Conservation (phyloP, 2,113 vertebrate species). For the Mixornis gularis region DNA sequence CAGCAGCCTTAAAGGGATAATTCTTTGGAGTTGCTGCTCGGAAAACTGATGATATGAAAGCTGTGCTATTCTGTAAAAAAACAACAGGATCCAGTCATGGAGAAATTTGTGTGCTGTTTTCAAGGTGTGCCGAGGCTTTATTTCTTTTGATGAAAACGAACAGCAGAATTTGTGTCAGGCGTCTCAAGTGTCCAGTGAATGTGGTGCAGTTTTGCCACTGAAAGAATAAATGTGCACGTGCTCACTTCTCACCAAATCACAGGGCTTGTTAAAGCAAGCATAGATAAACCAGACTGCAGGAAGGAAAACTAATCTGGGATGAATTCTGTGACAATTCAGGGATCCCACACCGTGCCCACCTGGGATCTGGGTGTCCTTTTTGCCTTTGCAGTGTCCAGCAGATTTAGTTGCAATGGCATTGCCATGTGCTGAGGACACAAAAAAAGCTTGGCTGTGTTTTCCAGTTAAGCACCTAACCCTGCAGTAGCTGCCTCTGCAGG, state of each 20-base stretch:
- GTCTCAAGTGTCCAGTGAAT: background rate
- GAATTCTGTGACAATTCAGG: background rate
- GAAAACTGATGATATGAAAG: background rate
- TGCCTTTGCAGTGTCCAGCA: background rate
- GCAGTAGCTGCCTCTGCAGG: background rate
- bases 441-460: background rate
- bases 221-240: background rate
- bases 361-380: background rate
- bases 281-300: rapidly evolving
- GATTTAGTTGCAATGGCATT: background rate
- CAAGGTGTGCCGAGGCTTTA: background rate
- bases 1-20: background rate
- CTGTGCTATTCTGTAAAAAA: background rate
- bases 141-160: background rate
- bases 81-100: background rate
- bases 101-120: background rate
- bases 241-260: background rate
- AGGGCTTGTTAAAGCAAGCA: background rate
- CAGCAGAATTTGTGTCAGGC: background rate
- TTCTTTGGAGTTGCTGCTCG: background rate
- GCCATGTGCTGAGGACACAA: rapidly evolving
- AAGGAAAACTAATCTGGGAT: background rate
- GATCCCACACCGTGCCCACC: rapidly evolving
- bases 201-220: background rate
- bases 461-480: background rate